phyloP scores from a whole-genome alignment of 30 jellyfish, hydroid and myxozoan genomes.

The Hydractinia symbiolongicarpus region DNA sequence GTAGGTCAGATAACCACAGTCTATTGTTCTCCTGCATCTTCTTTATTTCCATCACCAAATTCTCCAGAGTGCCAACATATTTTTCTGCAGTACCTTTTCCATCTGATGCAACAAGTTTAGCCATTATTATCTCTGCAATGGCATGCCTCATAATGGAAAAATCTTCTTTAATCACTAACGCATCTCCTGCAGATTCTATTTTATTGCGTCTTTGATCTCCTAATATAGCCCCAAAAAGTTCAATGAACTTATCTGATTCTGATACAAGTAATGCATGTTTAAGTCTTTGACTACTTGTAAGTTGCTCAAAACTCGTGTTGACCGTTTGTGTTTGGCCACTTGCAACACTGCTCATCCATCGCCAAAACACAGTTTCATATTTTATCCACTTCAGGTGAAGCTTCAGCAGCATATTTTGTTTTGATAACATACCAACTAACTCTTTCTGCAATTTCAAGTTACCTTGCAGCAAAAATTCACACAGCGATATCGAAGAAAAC shows the following conservation, averaged over 20 bases:
- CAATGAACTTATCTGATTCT: not conserved
- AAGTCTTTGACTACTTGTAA: not conserved
- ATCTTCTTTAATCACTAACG: not conserved
- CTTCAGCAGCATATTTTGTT: constrained; percentile 22
- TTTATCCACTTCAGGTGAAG: constrained; percentile 43
- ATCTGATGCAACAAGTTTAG: not conserved
- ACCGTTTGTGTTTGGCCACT: constrained; percentile 9
- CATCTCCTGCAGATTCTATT: not conserved
- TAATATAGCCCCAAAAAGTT: not conserved
- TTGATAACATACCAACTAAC: constrained; percentile 10
- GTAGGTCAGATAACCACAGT: constrained; percentile 17
- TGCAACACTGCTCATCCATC: constrained; percentile 68
- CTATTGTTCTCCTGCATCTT: constrained; percentile 4
- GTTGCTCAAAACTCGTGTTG: not conserved
- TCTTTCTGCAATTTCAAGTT: not conserved
- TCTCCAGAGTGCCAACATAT: not conserved
- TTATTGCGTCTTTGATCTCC: not conserved
- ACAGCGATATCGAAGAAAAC: not conserved
- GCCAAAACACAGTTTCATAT: constrained; percentile 63
- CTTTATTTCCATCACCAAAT: not conserved
- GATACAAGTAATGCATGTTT: not conserved
- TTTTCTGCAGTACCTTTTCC: not conserved
- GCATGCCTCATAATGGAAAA: not conserved
- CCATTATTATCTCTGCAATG: not conserved
- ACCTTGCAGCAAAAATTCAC: constrained; percentile 15